phyloP scores from a whole-genome alignment of 2,113 vertebrate species.

The Melanerpes aurifrons region DNA sequence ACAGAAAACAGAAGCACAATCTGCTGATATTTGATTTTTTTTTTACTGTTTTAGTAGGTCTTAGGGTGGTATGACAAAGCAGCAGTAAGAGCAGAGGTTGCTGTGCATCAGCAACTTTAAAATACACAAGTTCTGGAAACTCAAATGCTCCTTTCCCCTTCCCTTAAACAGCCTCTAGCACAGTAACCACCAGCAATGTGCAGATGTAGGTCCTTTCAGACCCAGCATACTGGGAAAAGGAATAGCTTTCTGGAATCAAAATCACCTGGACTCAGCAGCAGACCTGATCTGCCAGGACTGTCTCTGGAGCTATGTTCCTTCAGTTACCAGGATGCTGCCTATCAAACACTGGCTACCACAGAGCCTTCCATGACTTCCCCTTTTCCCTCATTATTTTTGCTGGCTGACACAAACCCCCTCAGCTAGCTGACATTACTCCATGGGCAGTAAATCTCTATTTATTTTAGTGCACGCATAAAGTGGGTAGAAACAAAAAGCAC shows the following conservation, averaged over 20 bases:
- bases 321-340: accelerated
- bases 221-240: background rate
- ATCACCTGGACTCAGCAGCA: background rate
- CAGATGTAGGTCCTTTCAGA: background rate
- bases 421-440: background rate
- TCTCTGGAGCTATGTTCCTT: background rate
- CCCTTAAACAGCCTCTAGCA: background rate
- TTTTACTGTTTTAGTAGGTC: background rate
- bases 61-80: background rate
- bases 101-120: background rate
- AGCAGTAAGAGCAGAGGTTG: background rate
- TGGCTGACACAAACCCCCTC: background rate
- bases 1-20: background rate
- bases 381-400: background rate
- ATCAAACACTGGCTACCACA: accelerated
- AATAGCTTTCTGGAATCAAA: background rate
- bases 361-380: background rate
- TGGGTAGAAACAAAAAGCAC: background rate
- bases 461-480: background rate
- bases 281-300: background rate
- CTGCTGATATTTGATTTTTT: background rate
- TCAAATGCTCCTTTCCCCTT: background rate
- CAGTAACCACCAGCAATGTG: background rate
- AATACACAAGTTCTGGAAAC: background rate
- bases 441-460: background rate